Conservation (phyloP, 2,888 invertebrate species). For the Nyleta sp. region DNA sequence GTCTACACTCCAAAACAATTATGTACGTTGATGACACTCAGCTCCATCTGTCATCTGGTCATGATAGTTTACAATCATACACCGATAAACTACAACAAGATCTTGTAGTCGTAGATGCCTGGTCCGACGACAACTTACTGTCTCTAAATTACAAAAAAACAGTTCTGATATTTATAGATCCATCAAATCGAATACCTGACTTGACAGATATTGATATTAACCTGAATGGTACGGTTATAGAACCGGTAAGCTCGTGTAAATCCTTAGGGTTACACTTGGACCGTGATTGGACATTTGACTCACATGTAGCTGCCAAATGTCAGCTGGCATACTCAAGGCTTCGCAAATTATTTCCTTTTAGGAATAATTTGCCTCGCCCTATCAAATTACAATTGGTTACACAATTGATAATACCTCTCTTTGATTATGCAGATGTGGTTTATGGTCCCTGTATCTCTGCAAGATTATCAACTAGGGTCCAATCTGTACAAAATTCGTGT, state of each 20-base stretch:
- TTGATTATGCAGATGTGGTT: slow-evolving; percentile 14
- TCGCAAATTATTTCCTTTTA: not conserved
- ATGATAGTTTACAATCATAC: too few relatives aligned
- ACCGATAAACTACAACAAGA: not conserved
- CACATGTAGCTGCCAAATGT: not conserved
- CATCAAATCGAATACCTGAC: not conserved
- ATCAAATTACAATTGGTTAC: not conserved
- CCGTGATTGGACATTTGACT: not conserved
- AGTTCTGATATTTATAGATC: not conserved
- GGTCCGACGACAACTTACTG: not conserved
- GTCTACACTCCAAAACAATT: not conserved
- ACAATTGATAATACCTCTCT: not conserved
- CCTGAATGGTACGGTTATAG: not conserved
- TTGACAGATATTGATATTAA: not conserved
- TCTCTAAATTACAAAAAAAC: not conserved
- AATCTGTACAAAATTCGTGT: not conserved
- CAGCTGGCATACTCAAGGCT: not conserved
- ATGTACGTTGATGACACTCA: slow-evolving; percentile 1
- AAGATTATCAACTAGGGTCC: not conserved
- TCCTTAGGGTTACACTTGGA: not conserved
- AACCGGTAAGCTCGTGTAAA: not conserved
- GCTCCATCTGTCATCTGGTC: not conserved
- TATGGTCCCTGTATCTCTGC: not conserved
- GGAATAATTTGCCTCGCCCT: not conserved
- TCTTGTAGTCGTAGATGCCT: not conserved